Conservation (phyloP, 2,888 invertebrate species). For the Apotomis betuletana region DNA sequence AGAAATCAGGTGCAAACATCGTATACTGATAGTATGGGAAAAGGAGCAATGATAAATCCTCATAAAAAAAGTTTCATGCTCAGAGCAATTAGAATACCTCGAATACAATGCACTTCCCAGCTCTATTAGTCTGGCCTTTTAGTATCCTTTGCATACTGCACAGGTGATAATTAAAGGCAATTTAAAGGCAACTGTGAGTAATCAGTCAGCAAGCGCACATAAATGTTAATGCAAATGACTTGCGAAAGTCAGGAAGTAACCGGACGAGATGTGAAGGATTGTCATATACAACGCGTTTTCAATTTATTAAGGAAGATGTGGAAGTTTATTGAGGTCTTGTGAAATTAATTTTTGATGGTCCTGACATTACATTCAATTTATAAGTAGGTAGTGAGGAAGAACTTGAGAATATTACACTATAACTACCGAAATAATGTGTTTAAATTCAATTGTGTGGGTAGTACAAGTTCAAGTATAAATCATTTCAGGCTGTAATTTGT, state of each 20-base stretch:
- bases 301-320: conserved; percentile 20
- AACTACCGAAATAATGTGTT: no score
- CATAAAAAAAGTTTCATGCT: no score
- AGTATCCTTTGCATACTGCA: not conserved
- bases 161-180: conserved; percentile 1
- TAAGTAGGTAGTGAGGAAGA: not conserved
- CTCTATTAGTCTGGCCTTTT: not conserved
- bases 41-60: no score
- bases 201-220: not conserved
- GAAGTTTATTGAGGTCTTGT: conserved; percentile 8
- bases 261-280: not conserved
- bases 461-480: no score
- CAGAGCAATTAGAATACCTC: not conserved
- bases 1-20: no score
- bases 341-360: conserved; percentile 5
- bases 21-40: no score
- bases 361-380: conserved; percentile 2
- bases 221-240: not conserved
- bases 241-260: not conserved
- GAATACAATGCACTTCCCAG: not conserved
- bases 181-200: not conserved
- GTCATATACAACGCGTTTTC: conserved; percentile 14
- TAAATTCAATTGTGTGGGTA: no score
- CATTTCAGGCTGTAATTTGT: no score
- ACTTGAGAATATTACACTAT: not conserved